Base-by-base conservation (phyloP, 2,797 vertebrate species). In the Cynopterus sphinx region DNA sequence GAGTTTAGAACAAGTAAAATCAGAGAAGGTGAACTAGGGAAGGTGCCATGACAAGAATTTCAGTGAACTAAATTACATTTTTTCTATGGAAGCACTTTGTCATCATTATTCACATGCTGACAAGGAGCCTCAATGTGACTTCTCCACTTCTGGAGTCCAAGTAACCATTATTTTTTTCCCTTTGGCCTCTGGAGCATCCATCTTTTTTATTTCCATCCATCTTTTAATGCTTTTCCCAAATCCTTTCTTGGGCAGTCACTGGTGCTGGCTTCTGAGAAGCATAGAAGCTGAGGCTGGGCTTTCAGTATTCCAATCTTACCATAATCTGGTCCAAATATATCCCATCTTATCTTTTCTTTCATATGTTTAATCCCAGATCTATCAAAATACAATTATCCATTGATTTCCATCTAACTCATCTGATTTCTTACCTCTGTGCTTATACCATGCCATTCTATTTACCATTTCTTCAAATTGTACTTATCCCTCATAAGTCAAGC, bases 291-390 rank as follows among this genome's bases (percentile, higher is more conserved):
- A 77, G 13, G 3, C 24, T 33, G 8, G 71, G 26, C n/a, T 39
- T 19, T 7, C 24, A 75, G 39, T 83, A 82, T 83, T 96, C 16
- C 51, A 91, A 87, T 26, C 4, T 61, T 91, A 36, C 57, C 31
- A 85, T 8, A 51, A 51, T 53, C 24, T 82, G 49, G 43, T 22
- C 53, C n/a, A 91, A 95, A 90, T 8, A 28, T 77, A 94, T 67
- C n/a, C 82, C 13, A 63, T 79, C n/a, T 94, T 87, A 78, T 74
- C 26, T 82, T 96, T 91, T 26, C n/a, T 84, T 93, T 94, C 43
- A 90, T 77, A 59, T 77, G 36, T 74, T 36, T 22, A 93, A 70
- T 89, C 36, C 59, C 33, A 94, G 51, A 0, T 43, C 22, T 24
- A 75, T 31, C 0, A 0, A 94, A 95, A 91, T 55, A 87, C 13